phyloP scores from a whole-genome alignment of 2,888 invertebrate species.

The Cartodere bifasciata region DNA sequence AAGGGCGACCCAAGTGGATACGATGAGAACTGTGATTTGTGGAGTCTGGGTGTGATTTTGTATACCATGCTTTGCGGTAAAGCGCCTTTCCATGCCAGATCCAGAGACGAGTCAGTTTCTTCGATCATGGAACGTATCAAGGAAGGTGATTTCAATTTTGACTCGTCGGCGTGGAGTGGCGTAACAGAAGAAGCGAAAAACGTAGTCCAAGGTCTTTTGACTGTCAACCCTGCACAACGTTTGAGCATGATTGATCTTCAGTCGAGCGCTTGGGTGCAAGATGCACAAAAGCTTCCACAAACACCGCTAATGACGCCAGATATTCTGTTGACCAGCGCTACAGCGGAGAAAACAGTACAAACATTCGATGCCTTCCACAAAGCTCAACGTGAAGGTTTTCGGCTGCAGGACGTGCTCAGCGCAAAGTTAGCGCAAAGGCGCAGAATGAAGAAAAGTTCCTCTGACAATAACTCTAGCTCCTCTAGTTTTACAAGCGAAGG shows the following conservation, averaged over 20 bases:
- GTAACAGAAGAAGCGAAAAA: slow-evolving; percentile 65
- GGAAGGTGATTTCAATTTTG: slow-evolving; percentile 66
- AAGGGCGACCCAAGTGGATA: slow-evolving; percentile 53
- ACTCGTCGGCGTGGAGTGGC: slow-evolving; percentile 52
- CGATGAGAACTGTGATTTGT: slow-evolving; percentile 87
- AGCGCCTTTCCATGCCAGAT: slow-evolving; percentile 69
- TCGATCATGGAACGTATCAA: slow-evolving; percentile 70
- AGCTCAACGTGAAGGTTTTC: slow-evolving; percentile 59
- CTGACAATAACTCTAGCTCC: slow-evolving; percentile 32
- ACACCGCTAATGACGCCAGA: slow-evolving; percentile 51
- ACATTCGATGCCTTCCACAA: slow-evolving; percentile 56
- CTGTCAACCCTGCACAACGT: slow-evolving; percentile 62
- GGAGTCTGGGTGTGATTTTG: slow-evolving; percentile 90
- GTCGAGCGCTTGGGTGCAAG: slow-evolving; percentile 53
- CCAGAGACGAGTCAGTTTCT: slow-evolving; percentile 57
- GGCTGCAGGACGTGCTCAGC: slow-evolving; percentile 56
- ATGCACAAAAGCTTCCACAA: slow-evolving; percentile 33
- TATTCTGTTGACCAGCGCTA: slow-evolving; percentile 36
- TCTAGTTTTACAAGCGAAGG: slow-evolving; percentile 34
- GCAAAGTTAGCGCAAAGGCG: slow-evolving; percentile 59
- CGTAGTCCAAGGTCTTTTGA: slow-evolving; percentile 61
- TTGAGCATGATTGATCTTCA: slow-evolving; percentile 54
- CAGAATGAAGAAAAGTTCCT: slow-evolving; percentile 44
- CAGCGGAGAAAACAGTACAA: slow-evolving; percentile 41
- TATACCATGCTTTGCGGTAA: slow-evolving; percentile 63